Conservation (phyloP, 2,888 invertebrate species). For the Pandemis heparana region DNA sequence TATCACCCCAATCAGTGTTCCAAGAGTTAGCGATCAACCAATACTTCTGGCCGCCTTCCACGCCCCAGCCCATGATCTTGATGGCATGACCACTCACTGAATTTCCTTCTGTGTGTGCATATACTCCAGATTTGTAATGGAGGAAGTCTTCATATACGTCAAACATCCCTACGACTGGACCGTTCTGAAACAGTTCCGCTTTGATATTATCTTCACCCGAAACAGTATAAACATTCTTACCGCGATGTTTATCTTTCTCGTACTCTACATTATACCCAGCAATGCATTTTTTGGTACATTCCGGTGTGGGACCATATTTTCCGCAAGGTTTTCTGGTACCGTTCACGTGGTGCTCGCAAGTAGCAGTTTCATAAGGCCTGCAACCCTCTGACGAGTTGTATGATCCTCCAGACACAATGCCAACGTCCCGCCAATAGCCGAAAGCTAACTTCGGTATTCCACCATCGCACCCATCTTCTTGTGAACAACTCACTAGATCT, state of each 20-base stretch:
- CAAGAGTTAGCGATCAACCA: conserved; percentile 97
- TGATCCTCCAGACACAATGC: conserved; percentile 95
- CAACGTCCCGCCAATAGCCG: conserved; percentile 93
- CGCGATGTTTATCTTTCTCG: conserved; percentile 90
- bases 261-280: conserved; percentile 89
- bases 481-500: conserved; percentile 93
- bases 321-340: conserved; percentile 90
- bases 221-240: conserved; percentile 87
- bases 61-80: conserved; percentile 95
- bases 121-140: conserved; percentile 91
- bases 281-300: conserved; percentile 90
- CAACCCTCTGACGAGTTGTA: conserved; percentile 93
- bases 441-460: conserved; percentile 93
- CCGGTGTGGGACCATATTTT: conserved; percentile 90
- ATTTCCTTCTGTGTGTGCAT: conserved; percentile 88
- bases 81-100: conserved; percentile 94
- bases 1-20: conserved; percentile 97
- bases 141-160: conserved; percentile 94
- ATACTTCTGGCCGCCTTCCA: conserved; percentile 90
- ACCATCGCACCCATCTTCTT: conserved; percentile 84
- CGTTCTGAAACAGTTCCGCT: conserved; percentile 92
- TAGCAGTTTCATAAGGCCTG: conserved; percentile 92
- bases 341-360: conserved; percentile 96
- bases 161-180: conserved; percentile 96
- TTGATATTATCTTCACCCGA: conserved; percentile 89